Percentiles rank a stretch among this genome's conserved stretches.
These are phyloP conservation scores for Lagopus leucura DNA, from an alignment of 2,113 vertebrate species.

Conservation along the genomic window DNA sequence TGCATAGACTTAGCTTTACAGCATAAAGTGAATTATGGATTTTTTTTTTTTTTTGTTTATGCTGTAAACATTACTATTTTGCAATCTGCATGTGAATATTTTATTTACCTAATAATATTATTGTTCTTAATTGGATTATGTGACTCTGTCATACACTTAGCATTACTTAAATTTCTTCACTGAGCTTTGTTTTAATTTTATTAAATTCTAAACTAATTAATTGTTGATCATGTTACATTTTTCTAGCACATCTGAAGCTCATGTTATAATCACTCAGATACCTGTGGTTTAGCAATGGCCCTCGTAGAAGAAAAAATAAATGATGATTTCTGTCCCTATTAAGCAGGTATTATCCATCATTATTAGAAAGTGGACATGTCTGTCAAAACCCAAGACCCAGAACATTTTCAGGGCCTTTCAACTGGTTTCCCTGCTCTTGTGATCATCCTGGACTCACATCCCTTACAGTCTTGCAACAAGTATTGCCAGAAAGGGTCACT, in stretches of 20 bases:
- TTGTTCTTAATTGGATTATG: not conserved
- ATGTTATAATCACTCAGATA: not conserved
- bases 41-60: not conserved
- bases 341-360: not conserved
- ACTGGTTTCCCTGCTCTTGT: not conserved
- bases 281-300: rapidly evolving
- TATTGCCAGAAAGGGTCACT: not conserved
- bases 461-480: not conserved
- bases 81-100: not conserved
- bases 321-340: not conserved
- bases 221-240: not conserved
- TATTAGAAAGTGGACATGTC: not conserved
- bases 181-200: not conserved
- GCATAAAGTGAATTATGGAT: not conserved
- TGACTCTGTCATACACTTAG: not conserved
- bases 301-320: not conserved
- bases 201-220: not conserved
- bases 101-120: not conserved
- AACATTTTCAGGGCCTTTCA: not conserved
- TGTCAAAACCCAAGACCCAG: not conserved
- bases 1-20: not conserved
- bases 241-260: not conserved
- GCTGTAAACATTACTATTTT: slow-evolving; percentile 5
- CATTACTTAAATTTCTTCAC: not conserved
- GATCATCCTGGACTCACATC: not conserved